Conservation (phyloP, 2,888 invertebrate genomes). For the Tenthredo livida region DNA sequence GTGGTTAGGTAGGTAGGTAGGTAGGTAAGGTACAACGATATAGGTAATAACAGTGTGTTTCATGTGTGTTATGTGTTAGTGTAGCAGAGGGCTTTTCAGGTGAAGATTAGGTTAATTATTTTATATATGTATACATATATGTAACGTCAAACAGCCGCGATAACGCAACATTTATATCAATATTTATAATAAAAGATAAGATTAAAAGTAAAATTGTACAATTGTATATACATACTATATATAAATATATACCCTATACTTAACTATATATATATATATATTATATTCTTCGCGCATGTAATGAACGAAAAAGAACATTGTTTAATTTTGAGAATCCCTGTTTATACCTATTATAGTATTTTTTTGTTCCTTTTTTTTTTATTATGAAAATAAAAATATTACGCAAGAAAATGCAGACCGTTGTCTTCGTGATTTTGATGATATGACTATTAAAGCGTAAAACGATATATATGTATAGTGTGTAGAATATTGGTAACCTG, state of each 20-base stretch:
- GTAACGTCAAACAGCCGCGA: conserved; percentile 59
- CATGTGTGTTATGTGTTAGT: background rate
- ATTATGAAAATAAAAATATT: conserved; percentile 73
- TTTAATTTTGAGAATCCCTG: background rate
- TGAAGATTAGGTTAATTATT: conserved; percentile 73
- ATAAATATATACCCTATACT: too few species aligned
- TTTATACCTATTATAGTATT: background rate
- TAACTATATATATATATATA: background rate
- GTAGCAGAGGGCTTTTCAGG: conserved; percentile 27
- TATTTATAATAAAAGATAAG: conserved; percentile 76
- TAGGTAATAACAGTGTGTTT: background rate
- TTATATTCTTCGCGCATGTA: too few species aligned
- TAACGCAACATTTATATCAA: conserved; percentile 71
- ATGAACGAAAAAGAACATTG: background rate
- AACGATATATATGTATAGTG: conserved; percentile 57
- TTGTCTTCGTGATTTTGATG: conserved; percentile 62
- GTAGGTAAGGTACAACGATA: background rate
- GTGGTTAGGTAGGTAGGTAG: background rate
- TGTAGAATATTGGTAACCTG: too few species aligned
- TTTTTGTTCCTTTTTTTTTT: conserved; percentile 57
- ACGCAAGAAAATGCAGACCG: conserved; percentile 71
- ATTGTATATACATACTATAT: background rate
- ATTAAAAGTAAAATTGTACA: conserved; percentile 62
- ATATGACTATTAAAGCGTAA: conserved; percentile 72
- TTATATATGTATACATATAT: conserved; percentile 60